Evolutionary conservation across 2,113 vertebrate genomes (phyloP).

Genomic region (Nannospalax galili): DNA sequence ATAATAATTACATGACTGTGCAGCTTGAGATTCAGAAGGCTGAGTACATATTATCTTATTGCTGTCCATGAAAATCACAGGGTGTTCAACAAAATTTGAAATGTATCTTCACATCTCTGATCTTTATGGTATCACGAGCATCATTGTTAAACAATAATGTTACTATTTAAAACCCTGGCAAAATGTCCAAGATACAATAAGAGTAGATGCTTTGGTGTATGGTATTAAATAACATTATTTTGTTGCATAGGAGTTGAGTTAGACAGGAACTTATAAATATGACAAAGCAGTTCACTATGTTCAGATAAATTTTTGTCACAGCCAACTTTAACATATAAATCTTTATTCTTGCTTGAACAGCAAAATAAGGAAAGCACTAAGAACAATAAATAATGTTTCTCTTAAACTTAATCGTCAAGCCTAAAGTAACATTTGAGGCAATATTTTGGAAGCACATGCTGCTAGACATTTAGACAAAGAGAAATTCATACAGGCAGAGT

Average conservation of each 20-base stretch:
- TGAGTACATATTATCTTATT: not conserved
- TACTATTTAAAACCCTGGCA: not conserved
- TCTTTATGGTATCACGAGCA: not conserved
- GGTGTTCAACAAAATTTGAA: not conserved
- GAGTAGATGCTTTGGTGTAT: no score
- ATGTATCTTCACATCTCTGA: not conserved
- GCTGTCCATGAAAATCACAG: not conserved
- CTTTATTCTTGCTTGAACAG: not conserved
- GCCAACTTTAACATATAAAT: not conserved
- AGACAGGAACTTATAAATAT: not conserved
- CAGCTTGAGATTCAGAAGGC: not conserved
- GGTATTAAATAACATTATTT: not conserved
- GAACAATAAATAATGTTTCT: not conserved
- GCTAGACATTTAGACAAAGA: not conserved
- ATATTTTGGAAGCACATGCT: not conserved
- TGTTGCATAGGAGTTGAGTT: not conserved
- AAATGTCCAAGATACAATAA: conserved; percentile 4
- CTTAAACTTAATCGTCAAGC: not conserved
- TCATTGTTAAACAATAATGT: no score
- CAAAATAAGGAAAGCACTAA: not conserved
- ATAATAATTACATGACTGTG: not conserved
- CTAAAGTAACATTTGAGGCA: not conserved
- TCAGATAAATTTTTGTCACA: not conserved
- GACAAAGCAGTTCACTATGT: not conserved
- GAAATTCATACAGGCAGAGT: not conserved